A percentile compares a stretch with the other conserved stretches of the same genome.
Evolutionary conservation across 37 sponge, comb jelly and placozoan genomes (phyloP).

Genomic region (Axinella damicornis): DNA sequence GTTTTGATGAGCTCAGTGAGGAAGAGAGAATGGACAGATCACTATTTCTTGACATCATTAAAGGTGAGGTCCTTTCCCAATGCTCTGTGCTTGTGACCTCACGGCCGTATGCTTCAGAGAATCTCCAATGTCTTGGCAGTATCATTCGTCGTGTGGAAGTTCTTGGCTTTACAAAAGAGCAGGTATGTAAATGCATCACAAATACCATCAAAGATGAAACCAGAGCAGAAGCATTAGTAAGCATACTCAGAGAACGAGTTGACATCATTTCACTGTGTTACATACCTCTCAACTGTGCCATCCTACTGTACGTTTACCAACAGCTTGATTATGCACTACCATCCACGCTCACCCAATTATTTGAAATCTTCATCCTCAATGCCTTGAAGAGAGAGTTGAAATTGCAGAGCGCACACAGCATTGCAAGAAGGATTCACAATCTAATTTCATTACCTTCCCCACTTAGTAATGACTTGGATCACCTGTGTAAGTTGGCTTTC

Average conservation of each 20-base stretch:
- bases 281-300: conserved; percentile 5
- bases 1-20: conserved; percentile 7
- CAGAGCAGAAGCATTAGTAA: background rate
- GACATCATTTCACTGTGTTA: conserved; percentile 6
- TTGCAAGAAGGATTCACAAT: too few relatives aligned
- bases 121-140: background rate
- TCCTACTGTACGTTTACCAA: background rate
- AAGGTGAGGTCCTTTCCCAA: background rate
- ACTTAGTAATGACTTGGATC: too few relatives aligned
- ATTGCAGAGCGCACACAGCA: too few relatives aligned
- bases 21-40: background rate
- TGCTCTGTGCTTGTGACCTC: conserved; percentile 6
- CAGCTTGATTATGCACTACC: background rate
- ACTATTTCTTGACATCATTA: background rate
- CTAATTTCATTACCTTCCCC: too few relatives aligned
- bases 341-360: background rate
- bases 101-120: conserved; percentile 15
- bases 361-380: background rate
- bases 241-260: background rate
- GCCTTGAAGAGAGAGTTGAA: background rate
- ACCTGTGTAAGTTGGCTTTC: too few relatives aligned
- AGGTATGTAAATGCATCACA: background rate
- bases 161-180: conserved; percentile 11
- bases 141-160: conserved; percentile 3
- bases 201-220: background rate